Evolutionary conservation across 2,113 vertebrate genomes (phyloP).

Genomic region (Anas platyrhynchos): DNA sequence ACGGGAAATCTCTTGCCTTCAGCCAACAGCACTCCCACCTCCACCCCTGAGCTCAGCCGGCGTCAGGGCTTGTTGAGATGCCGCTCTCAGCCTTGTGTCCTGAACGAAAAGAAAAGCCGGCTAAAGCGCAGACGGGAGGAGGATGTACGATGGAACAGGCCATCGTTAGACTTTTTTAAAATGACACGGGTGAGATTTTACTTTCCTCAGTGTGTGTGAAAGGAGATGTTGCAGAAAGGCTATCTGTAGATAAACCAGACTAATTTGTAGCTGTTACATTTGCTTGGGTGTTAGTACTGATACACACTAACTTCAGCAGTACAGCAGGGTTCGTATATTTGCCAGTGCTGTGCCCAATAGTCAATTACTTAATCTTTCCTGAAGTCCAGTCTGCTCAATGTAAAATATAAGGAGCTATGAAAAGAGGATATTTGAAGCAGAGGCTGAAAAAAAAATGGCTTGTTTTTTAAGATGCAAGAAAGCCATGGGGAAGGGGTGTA

Average conservation of each 20-base stretch:
- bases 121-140: constrained; percentile 80
- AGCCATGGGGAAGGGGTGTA: fast-evolving
- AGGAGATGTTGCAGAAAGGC: not conserved
- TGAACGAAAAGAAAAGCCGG: constrained; percentile 75
- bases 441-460: not conserved
- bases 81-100: constrained; percentile 82
- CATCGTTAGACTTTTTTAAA: constrained; percentile 83
- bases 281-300: not conserved
- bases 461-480: not conserved
- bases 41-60: constrained; percentile 76
- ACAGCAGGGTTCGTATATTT: not conserved
- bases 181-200: constrained; percentile 82
- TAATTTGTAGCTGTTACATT: not conserved
- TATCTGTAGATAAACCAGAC: not conserved
- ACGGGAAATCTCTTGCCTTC: constrained; percentile 65
- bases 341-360: not conserved
- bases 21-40: constrained; percentile 77
- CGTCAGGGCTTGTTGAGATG: constrained; percentile 75
- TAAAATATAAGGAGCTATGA: not conserved
- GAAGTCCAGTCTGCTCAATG: not conserved
- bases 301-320: fast-evolving
- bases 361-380: not conserved
- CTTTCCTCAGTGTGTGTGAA: not conserved
- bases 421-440: not conserved
- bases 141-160: constrained; percentile 78